These are phyloP conservation scores for Agelastica alni DNA, from an alignment of 2,888 invertebrate species.

Conservation along the genomic window DNA sequence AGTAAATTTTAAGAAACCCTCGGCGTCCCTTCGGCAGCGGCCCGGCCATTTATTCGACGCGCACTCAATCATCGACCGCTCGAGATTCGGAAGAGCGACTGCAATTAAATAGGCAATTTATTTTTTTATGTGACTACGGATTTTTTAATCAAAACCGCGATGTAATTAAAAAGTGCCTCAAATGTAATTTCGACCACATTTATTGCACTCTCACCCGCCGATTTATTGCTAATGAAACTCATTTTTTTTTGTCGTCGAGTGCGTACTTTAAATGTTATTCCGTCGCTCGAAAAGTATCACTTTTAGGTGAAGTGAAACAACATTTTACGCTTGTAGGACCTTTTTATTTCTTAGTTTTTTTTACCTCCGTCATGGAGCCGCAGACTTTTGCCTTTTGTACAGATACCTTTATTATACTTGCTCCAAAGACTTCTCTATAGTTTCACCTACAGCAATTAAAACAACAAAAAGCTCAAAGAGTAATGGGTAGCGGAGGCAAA, in stretches of 20 bases:
- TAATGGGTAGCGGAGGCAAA: no score
- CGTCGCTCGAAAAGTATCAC: no score
- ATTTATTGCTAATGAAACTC: slow-evolving; percentile 23
- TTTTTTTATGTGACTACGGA: slow-evolving; percentile 55
- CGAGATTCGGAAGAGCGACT: slow-evolving; percentile 32
- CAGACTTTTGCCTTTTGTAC: no score
- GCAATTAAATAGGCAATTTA: slow-evolving; percentile 58
- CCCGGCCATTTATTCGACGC: slow-evolving; percentile 43
- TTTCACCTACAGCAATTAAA: no score
- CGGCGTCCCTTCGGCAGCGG: slow-evolving; percentile 52
- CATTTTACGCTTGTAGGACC: no score
- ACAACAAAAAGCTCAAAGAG: no score
- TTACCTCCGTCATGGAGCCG: no score
- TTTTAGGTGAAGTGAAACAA: no score
- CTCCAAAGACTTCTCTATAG: no score
- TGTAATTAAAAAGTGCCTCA: slow-evolving; percentile 48
- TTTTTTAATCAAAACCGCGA: slow-evolving; percentile 57
- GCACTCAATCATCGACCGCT: slow-evolving; percentile 34
- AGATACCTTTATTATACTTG: no score
- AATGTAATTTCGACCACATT: slow-evolving; percentile 51
- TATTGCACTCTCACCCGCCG: slow-evolving; percentile 40
- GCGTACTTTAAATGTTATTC: no score
- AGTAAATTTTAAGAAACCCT: slow-evolving; percentile 57
- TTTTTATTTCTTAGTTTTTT: no score
- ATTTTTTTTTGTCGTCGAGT: slow-evolving; percentile 12